Evolutionary conservation across 2,888 invertebrate species (phyloP).

Genomic region (Thymelicus acteon): DNA sequence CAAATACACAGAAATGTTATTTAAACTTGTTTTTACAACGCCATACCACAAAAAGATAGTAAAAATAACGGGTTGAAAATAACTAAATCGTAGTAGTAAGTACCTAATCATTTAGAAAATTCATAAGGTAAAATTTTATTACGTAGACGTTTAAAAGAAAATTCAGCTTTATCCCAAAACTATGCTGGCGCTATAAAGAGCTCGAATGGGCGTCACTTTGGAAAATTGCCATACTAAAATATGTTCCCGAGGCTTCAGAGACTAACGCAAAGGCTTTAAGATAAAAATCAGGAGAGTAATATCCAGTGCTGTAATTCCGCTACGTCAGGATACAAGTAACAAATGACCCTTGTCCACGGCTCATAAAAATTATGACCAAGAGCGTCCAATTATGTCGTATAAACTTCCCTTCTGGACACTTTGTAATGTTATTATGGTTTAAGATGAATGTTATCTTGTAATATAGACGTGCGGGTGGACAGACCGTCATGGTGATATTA

Average conservation of each 20-base stretch:
- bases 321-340: constrained; percentile 32
- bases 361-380: constrained; percentile 36
- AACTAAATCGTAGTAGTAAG: neutral
- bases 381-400: constrained; percentile 36
- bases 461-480: neutral
- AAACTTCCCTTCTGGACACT: constrained; percentile 30
- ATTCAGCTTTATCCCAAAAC: constrained; percentile 1
- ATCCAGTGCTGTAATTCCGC: constrained; percentile 32
- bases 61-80: too few species aligned
- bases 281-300: constrained; percentile 34
- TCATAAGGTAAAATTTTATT: neutral
- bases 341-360: constrained; percentile 33
- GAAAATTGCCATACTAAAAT: constrained; percentile 34
- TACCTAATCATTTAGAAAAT: neutral
- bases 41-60: too few species aligned
- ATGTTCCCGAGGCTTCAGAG: constrained; percentile 19
- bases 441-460: constrained; percentile 29
- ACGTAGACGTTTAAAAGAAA: neutral
- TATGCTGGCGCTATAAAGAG: constrained; percentile 24
- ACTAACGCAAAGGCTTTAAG: constrained; percentile 29
- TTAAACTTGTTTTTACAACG: too few species aligned
- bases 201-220: constrained; percentile 17
- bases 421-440: constrained; percentile 28
- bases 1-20: too few species aligned
- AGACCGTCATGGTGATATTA: neutral